Conservation (phyloP, 30 jellyfish, hydroid and myxozoan genomes). For the Clytia hemisphaerica region DNA sequence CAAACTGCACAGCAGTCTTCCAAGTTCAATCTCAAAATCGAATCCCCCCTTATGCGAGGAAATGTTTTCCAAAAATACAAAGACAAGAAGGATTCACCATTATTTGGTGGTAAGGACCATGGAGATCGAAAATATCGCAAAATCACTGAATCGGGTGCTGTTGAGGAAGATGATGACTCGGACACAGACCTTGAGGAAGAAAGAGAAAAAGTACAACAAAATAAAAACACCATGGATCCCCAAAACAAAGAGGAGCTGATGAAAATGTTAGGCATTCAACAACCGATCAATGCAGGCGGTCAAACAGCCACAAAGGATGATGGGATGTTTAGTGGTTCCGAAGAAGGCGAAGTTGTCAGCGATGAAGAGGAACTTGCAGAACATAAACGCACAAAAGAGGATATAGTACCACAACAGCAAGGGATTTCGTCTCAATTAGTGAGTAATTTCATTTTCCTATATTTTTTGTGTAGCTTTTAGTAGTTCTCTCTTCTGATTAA, state of each 20-base stretch:
- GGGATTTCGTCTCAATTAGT: no score
- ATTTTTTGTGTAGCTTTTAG: no score
- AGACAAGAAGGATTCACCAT: constrained; percentile 13
- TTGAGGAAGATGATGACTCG: neutral
- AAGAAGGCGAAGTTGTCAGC: constrained; percentile 37
- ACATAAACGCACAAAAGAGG: constrained; percentile 5
- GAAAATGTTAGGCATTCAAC: constrained; percentile 21
- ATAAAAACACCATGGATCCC: constrained; percentile 7
- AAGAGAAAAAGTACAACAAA: neutral
- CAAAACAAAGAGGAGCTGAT: constrained; percentile 27
- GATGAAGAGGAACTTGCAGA: constrained; percentile 38
- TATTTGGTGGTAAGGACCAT: constrained; percentile 29
- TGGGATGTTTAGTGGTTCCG: constrained; percentile 26
- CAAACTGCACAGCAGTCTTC: constrained; percentile 32
- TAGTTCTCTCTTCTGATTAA: no score
- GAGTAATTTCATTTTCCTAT: no score
- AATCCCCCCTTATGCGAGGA: constrained; percentile 31
- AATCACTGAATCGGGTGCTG: constrained; percentile 36
- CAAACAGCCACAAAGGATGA: neutral
- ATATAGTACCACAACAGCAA: no score
- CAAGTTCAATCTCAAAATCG: constrained; percentile 24
- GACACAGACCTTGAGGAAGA: no score
- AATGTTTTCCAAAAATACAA: constrained; percentile 38
- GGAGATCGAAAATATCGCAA: constrained; percentile 37
- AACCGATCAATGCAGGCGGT: neutral